Conservation (phyloP, 2,888 invertebrate species). For the Sclerodermus sp. region DNA sequence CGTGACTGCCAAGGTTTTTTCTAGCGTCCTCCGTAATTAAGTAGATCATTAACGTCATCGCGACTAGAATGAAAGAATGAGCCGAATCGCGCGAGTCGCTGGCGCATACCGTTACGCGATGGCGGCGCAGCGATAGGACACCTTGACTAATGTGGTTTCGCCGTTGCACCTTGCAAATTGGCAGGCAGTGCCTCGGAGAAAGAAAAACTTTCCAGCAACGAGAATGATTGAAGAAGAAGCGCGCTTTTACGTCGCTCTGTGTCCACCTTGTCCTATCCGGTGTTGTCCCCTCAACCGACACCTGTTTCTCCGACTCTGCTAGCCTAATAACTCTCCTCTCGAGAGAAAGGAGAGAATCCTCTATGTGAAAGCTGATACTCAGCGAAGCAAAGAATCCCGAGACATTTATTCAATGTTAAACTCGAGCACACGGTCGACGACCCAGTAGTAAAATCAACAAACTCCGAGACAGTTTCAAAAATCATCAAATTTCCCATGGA, state of each 20-base stretch:
- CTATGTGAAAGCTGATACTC: too few species aligned
- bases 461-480: neutral
- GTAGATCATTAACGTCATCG: slow-evolving; percentile 55
- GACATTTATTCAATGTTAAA: neutral
- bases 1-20: slow-evolving; percentile 13
- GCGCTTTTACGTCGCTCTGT: slow-evolving; percentile 5
- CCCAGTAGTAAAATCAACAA: neutral
- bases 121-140: slow-evolving; percentile 50
- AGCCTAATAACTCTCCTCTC: too few species aligned
- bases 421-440: neutral
- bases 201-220: slow-evolving; percentile 35
- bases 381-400: too few species aligned
- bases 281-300: slow-evolving; percentile 11
- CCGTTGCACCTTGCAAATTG: slow-evolving; percentile 57
- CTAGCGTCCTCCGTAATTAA: slow-evolving; percentile 50
- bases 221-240: slow-evolving; percentile 31
- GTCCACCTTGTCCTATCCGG: slow-evolving; percentile 28
- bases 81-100: slow-evolving; percentile 40
- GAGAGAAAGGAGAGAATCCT: too few species aligned
- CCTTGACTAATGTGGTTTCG: slow-evolving; percentile 54
- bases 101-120: slow-evolving; percentile 54
- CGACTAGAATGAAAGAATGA: slow-evolving; percentile 22
- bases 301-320: slow-evolving; percentile 24
- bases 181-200: slow-evolving; percentile 21
- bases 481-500: too few species aligned